Evolutionary conservation across 2,113 vertebrate genomes (phyloP).

Genomic region (Pardalotus punctatus): DNA sequence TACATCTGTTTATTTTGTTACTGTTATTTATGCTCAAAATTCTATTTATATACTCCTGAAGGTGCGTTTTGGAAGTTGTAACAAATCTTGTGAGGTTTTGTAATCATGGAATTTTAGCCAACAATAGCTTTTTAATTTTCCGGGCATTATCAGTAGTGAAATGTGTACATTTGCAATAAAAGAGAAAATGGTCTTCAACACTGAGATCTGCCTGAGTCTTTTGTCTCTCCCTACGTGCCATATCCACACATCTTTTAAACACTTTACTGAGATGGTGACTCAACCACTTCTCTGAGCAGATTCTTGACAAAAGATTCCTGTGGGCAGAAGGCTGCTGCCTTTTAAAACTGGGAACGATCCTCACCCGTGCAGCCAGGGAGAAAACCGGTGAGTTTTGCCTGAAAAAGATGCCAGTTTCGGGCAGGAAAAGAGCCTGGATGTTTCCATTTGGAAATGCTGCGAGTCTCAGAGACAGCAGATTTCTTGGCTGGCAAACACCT

Average conservation of each 20-base stretch:
- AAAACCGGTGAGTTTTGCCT: background rate
- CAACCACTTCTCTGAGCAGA: background rate
- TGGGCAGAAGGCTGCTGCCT: background rate
- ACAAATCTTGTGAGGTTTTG: constrained; percentile 22
- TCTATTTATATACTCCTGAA: constrained; percentile 74
- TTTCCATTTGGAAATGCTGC: background rate
- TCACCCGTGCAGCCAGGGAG: background rate
- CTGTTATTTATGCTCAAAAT: constrained; percentile 78
- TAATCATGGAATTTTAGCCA: constrained; percentile 18
- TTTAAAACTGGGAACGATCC: background rate
- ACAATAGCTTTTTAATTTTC: background rate
- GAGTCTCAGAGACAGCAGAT: background rate
- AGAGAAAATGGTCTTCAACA: background rate
- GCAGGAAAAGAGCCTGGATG: background rate
- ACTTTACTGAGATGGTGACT: background rate
- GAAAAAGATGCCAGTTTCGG: background rate
- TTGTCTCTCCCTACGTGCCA: background rate
- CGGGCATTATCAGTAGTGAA: background rate
- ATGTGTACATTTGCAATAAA: constrained; percentile 57
- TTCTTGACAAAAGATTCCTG: background rate
- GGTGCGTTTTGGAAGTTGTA: constrained; percentile 55
- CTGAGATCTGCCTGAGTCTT: background rate
- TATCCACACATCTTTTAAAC: background rate
- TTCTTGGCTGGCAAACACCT: background rate
- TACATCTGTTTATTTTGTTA: constrained; percentile 75